Evolutionary conservation across 2,113 vertebrate genomes (phyloP), one percentile per base, ranked within the genome.

Genomic region (Psophia crepitans): DNA sequence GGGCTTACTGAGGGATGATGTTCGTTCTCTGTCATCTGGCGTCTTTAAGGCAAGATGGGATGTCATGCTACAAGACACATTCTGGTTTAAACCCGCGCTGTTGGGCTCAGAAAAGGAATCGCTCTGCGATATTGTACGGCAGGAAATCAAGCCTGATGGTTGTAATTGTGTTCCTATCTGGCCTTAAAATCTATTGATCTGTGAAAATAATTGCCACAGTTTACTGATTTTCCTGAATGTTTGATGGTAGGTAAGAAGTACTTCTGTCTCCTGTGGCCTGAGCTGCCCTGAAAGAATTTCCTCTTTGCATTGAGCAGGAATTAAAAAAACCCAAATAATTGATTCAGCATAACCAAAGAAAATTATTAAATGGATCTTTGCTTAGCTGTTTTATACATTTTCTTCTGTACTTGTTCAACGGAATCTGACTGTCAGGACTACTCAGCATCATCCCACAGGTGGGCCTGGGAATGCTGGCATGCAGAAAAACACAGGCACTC

Each of bases 131-230:
- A 8, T 5, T 8, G 33, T 28, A 44, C 4, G 6, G 77, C 92
- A 91, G 88, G 81, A 89, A 79, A 92, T 60, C 61, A 54, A 86
- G 22, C 39, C 41, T 14, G 12, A 23, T 76, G 86, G 41, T 27
- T 83, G 90, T 41, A 64, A 79, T 60, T 84, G 56, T 57, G 68
- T 3, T 90, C 73, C 81, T 92, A 94, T 90, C 84, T 88, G 75
- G 76, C 93, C 63, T 94, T 51, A 37, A 93, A 94, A 88, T 89
- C 82, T 93, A 91, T 79, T 33, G 87, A 90, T 82, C 87, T 63
- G 74, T 24, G 64, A 68, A 93, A 97, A 57, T 46, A 91, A 92
- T 75, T 92, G 82, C 93, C 87, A 58, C n/a, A 63, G 71, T 82
- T 95, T 94, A 81, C 90, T 56, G 69, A 91, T 90, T 65, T 78